These are phyloP conservation scores for Xanthia icteritia DNA, from an alignment of 2,888 invertebrate species.

Conservation along the genomic window DNA sequence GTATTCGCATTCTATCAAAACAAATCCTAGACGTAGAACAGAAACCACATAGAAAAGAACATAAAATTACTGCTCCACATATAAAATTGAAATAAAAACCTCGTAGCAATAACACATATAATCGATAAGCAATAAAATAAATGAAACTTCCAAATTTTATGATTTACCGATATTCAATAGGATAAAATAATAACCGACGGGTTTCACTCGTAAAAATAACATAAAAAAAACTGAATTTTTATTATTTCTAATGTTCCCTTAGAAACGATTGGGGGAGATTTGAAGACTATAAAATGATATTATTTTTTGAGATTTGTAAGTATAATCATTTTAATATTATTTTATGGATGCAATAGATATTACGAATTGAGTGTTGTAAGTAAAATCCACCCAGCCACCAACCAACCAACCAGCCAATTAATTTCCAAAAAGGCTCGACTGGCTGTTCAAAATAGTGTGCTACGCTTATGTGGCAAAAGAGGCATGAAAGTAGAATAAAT, in stretches of 20 bases:
- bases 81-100: slow-evolving; percentile 65
- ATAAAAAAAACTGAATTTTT: slow-evolving; percentile 62
- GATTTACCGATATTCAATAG: slow-evolving; percentile 64
- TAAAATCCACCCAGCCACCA: background rate
- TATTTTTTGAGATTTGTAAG: slow-evolving; percentile 50
- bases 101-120: slow-evolving; percentile 55
- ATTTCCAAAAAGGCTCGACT: background rate
- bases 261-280: slow-evolving; percentile 24
- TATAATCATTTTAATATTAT: slow-evolving; percentile 5
- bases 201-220: slow-evolving; percentile 58
- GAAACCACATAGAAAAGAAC: background rate
- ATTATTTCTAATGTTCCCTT: slow-evolving; percentile 55
- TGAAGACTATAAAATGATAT: slow-evolving; percentile 48
- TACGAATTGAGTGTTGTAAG: background rate
- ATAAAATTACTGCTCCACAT: slow-evolving; percentile 38
- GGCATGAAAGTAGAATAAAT: background rate
- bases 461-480: background rate
- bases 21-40: background rate
- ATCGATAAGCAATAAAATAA: slow-evolving; percentile 63
- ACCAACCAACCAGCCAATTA: background rate
- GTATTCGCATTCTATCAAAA: background rate
- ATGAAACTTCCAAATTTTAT: slow-evolving; percentile 65
- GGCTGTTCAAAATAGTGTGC: background rate
- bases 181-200: slow-evolving; percentile 55
- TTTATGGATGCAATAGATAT: background rate